These are phyloP conservation scores for Pan troglodytes DNA, from an alignment of 2,113 vertebrate genomes.

Conservation along the genomic window NHGRI_mPanTro3-v2.1_pri NC_072409.2:87657001-87657500, in stretches of 20 bases:
- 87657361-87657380: background rate
- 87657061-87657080: background rate
- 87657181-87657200: background rate
- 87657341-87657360: background rate
- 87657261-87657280: background rate
- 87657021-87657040: background rate
- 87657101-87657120: background rate
- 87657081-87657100: background rate
- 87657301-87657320: background rate
- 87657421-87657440: background rate
- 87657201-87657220: background rate
- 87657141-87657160: background rate
- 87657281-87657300: background rate
- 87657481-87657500: background rate
- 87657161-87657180: constrained; percentile 2
- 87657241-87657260: background rate
- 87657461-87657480: background rate
- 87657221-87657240: background rate
- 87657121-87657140: background rate
- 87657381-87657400: background rate
- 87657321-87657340: background rate
- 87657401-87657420: background rate
- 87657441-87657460: background rate
- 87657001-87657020: background rate
- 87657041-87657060: background rate